Conservation (phyloP, 2,888 invertebrate species). For the Drosophila quinaria region DNA sequence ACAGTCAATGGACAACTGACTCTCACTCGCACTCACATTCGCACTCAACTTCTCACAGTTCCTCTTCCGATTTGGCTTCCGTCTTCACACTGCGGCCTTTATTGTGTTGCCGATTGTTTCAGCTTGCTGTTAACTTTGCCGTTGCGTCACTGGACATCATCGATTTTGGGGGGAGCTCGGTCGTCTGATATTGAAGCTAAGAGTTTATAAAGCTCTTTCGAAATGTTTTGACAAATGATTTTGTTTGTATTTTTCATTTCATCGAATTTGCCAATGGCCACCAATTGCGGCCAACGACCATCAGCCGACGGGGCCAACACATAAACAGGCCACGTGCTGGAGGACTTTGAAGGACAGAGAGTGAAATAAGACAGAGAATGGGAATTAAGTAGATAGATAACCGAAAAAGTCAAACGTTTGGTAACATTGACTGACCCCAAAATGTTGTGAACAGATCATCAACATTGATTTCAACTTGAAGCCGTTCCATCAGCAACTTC, state of each 20-base stretch:
- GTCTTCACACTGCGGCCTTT: constrained; percentile 51
- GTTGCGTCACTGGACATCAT: constrained; percentile 59
- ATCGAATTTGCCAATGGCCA: constrained; percentile 67
- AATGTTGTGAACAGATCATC: constrained; percentile 64
- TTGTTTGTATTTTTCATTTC: constrained; percentile 83
- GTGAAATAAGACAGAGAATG: not conserved
- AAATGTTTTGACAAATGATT: constrained; percentile 82
- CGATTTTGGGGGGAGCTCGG: constrained; percentile 45
- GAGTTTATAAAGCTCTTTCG: constrained; percentile 73
- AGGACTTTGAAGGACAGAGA: not conserved
- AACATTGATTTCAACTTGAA: constrained; percentile 77
- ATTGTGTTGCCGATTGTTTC: constrained; percentile 54
- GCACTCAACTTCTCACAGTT: constrained; percentile 23
- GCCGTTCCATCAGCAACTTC: constrained; percentile 61
- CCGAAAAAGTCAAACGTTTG: constrained; percentile 48
- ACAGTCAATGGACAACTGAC: constrained; percentile 24
- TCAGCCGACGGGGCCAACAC: constrained; percentile 3
- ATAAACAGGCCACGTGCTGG: constrained; percentile 6
- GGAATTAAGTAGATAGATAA: constrained; percentile 50
- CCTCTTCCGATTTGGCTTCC: constrained; percentile 66
- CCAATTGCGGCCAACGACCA: constrained; percentile 50
- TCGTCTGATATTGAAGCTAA: constrained; percentile 34
- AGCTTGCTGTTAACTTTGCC: constrained; percentile 44
- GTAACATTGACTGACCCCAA: constrained; percentile 61
- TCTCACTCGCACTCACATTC: constrained; percentile 13